These are phyloP conservation scores for Tyrannus savana DNA, from an alignment of 2,113 vertebrate genomes.

Conservation along the genomic window DNA sequence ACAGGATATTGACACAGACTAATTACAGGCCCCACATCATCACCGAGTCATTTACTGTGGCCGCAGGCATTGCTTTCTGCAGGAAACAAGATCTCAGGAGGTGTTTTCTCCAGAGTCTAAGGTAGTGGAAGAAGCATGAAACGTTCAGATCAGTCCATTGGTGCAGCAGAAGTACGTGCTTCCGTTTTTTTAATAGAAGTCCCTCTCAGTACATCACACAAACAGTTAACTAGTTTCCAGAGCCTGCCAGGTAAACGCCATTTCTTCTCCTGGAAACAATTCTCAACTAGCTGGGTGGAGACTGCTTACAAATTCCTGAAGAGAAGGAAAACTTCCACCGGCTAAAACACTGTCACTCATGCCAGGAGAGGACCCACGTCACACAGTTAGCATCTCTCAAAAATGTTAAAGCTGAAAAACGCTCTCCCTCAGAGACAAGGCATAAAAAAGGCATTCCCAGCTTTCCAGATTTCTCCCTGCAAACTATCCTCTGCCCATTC, in stretches of 20 bases:
- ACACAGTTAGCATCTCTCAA: not conserved
- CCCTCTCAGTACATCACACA: not conserved
- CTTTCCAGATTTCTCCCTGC: not conserved
- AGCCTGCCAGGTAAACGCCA: conserved; percentile 37
- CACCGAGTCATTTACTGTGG: conserved; percentile 28
- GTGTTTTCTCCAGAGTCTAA: not conserved
- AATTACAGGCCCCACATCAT: conserved; percentile 50
- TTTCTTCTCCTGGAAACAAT: conserved; percentile 43
- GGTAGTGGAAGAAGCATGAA: not conserved
- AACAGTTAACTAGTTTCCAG: conserved; percentile 34
- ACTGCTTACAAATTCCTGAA: conserved; percentile 59
- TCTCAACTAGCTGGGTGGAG: conserved; percentile 30
- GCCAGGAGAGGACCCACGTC: not conserved
- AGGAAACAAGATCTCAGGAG: conserved; percentile 18
- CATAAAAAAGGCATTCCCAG: not conserved
- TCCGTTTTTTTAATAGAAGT: not conserved
- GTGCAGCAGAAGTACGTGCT: not conserved
- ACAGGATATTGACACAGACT: conserved; percentile 36
- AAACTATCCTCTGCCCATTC: not conserved
- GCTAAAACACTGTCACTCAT: not conserved
- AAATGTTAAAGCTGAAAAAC: not conserved
- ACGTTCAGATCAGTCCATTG: not conserved
- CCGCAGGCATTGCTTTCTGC: conserved; percentile 26
- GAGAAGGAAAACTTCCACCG: conserved; percentile 25
- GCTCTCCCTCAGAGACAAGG: not conserved